A percentile compares a stretch with the other conserved stretches of the same genome.
These are phyloP conservation scores for Nycticryphes semicollaris DNA, from an alignment of 2,113 vertebrate genomes.

Conservation along the genomic window DNA sequence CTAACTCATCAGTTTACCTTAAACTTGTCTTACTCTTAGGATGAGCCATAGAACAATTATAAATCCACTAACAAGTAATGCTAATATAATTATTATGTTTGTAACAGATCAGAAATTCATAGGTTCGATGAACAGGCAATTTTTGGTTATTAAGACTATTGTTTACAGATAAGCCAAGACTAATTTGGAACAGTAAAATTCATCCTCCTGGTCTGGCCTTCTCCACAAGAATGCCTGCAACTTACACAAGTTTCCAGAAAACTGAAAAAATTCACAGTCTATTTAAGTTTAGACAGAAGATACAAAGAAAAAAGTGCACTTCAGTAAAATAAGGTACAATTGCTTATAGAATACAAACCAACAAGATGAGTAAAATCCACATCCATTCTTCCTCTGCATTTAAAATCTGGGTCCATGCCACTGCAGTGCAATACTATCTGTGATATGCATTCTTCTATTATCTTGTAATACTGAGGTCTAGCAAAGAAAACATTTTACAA, in stretches of 20 bases:
- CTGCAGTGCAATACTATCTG: slow-evolving; percentile 93
- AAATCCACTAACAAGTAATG: background rate
- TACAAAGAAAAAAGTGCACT: background rate
- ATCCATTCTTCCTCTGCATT: slow-evolving; percentile 88
- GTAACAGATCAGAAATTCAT: background rate
- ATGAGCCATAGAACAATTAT: background rate
- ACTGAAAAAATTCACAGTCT: background rate
- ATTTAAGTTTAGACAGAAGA: background rate
- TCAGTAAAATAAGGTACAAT: background rate
- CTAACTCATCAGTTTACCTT: background rate
- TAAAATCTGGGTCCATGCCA: slow-evolving; percentile 95
- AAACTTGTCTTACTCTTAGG: background rate
- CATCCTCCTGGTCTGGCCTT: background rate
- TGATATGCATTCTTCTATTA: slow-evolving; percentile 93
- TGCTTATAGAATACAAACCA: slow-evolving; percentile 75
- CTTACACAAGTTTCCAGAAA: background rate
- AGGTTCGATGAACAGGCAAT: background rate
- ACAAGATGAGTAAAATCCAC: slow-evolving; percentile 91
- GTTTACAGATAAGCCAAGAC: background rate
- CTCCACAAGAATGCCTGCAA: background rate
- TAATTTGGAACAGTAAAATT: background rate
- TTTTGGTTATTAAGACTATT: background rate
- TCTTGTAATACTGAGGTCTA: slow-evolving; percentile 98
- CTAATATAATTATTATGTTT: background rate
- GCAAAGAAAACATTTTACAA: background rate